A percentile compares a stretch with the other conserved stretches of the same genome.
Conservation (phyloP, 2,797 vertebrate species). For the Scyliorhinus canicula region DNA sequence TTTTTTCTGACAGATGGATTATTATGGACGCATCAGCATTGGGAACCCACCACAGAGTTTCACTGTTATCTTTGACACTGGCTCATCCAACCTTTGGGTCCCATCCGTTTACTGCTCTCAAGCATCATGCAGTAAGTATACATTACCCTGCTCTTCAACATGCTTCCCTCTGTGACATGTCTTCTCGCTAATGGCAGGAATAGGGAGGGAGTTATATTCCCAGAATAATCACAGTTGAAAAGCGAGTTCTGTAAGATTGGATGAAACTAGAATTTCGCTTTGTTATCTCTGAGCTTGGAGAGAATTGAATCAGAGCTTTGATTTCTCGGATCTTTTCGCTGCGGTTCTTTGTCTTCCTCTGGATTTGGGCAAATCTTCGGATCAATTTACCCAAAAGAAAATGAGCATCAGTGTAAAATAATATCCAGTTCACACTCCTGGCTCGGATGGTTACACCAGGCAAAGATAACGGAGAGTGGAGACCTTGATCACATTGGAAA, state of each 20-base stretch:
- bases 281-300: background rate
- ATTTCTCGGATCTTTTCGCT: background rate
- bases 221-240: background rate
- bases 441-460: background rate
- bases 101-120: conserved; percentile 54
- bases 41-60: conserved; percentile 69
- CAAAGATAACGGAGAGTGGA: too few relatives aligned
- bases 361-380: background rate
- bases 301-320: background rate
- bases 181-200: background rate
- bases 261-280: background rate
- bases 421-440: background rate
- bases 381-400: background rate
- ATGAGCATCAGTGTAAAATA: too few relatives aligned
- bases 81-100: conserved; percentile 71
- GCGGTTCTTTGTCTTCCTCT: background rate
- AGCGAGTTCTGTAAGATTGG: background rate
- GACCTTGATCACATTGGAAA: too few relatives aligned
- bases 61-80: conserved; percentile 65
- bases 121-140: background rate
- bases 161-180: background rate
- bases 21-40: conserved; percentile 62
- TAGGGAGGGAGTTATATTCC: background rate
- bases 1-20: conserved; percentile 55
- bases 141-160: background rate